A percentile compares a stretch with the other conserved stretches of the same genome.
Evolutionary conservation across 2,797 vertebrate genomes (phyloP).

Genomic region (Coregonus ussuriensis): DNA sequence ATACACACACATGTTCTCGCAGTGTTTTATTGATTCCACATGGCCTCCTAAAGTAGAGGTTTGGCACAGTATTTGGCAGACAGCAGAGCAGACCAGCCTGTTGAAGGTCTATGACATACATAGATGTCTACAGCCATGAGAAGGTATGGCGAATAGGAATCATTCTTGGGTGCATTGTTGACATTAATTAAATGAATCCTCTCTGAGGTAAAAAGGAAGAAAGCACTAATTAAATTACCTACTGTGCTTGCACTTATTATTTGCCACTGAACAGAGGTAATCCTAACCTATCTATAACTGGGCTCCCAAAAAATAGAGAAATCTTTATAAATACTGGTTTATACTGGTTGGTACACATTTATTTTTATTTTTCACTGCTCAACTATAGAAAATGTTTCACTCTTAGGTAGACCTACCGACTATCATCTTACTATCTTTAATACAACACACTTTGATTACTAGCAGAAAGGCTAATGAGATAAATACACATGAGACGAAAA

Average conservation of each 20-base stretch:
- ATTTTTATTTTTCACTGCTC: neutral
- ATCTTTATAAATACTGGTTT: neutral
- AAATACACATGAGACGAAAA: constrained; percentile 2
- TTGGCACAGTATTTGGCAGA: constrained; percentile 70
- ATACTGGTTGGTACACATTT: neutral
- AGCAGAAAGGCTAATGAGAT: neutral
- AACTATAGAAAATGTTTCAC: neutral
- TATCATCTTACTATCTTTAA: neutral
- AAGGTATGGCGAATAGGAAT: constrained; percentile 40
- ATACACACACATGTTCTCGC: neutral
- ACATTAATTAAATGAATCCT: neutral
- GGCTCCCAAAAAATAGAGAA: neutral
- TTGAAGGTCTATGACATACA: constrained; percentile 9
- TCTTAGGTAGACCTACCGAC: neutral
- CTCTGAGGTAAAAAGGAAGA: neutral
- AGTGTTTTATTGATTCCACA: constrained; percentile 11
- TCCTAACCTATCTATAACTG: neutral
- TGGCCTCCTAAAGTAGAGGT: constrained; percentile 53
- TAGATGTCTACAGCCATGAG: constrained; percentile 26
- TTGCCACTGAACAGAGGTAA: neutral
- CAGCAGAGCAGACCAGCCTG: constrained; percentile 3
- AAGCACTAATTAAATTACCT: neutral
- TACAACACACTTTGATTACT: neutral
- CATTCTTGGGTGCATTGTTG: neutral
- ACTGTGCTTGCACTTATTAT: neutral